Percentiles rank a stretch among this genome's conserved stretches.
phyloP scores from a whole-genome alignment of 92 coral and sea anemone genomes.

The Hydrozoanthus gracilis region DNA sequence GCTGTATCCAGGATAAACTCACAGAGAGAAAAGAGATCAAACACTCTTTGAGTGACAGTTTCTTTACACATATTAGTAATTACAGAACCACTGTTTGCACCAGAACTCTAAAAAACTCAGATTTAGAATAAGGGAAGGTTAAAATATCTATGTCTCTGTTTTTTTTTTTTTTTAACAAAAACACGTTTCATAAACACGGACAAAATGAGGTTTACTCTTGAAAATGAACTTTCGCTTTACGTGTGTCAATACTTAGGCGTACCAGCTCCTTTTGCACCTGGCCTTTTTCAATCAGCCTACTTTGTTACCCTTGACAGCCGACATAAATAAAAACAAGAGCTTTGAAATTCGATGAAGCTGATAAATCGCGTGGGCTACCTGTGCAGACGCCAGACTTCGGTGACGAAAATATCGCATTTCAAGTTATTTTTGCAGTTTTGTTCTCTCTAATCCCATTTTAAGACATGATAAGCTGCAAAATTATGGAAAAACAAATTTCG shows the following conservation, averaged over 20 bases:
- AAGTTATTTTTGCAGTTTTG: too few relatives aligned
- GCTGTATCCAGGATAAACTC: too few relatives aligned
- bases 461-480: too few relatives aligned
- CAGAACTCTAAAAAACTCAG: neutral
- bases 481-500: too few relatives aligned
- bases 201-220: neutral
- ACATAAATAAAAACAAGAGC: neutral
- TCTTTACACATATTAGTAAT: neutral
- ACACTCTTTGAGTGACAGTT: neutral
- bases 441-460: too few relatives aligned
- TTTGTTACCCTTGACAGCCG: constrained; percentile 18
- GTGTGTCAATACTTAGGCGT: constrained; percentile 3
- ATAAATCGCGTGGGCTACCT: too few relatives aligned
- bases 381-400: too few relatives aligned
- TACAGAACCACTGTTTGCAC: neutral
- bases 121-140: neutral
- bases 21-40: neutral
- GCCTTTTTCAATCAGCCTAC: constrained; percentile 6
- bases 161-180: neutral
- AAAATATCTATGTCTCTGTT: neutral
- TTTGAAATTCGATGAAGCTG: neutral
- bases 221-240: neutral
- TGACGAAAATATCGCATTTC: too few relatives aligned
- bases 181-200: neutral
- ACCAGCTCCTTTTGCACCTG: constrained; percentile 22